Evolutionary conservation across 2,888 invertebrate genomes (phyloP), one percentile per base, ranked within the genome.

Genomic region (Heliconius cydno): DNA sequence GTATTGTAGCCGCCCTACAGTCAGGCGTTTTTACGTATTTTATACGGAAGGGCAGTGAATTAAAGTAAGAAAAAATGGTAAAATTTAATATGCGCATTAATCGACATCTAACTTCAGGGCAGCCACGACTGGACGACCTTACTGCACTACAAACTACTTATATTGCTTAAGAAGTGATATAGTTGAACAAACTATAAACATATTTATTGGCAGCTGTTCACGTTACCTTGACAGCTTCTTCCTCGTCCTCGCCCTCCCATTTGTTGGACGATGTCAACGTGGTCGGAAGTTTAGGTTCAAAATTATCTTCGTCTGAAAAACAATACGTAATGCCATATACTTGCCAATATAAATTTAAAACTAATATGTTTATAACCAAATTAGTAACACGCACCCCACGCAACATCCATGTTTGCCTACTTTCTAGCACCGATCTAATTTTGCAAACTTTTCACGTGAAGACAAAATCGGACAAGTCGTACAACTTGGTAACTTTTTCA

Each of bases 231-330:
- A 98, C 97, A 85, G 96, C 97, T 77, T 98, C 98, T 80, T 98
- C 98, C 89, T 97, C 98, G 91, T 98, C 98, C 89, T 98, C 98
- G 87, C 98, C 98, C 91, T 97, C 98, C 98, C 98, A 98, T 96
- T 96, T 98, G 94, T 97, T 97, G 82, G 92, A 90, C 88, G 90
- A 85, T 85, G 95, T 92, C 92, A 96, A 94, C 90, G 95, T 95
- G 91, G 96, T 94, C 87, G 96, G 95, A 85, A 96, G 92, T 93
- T 96, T 96, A 82, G 96, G 96, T 88, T 97, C 97, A 91, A 97
- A 96, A 90, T 97, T 96, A 87, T 97, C 97, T 88, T 96, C 96
- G 94, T 97, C 97, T 97, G 94, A 83, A 95, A 96, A 90, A 86
- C 88, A 87, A 86, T 85, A 87, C 85, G 63, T 79, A 84, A 87